Evolutionary conservation across 2,797 vertebrate genomes (phyloP), one percentile per base, ranked within the genome.

Genomic region (Pelochelys cantorii): DNA sequence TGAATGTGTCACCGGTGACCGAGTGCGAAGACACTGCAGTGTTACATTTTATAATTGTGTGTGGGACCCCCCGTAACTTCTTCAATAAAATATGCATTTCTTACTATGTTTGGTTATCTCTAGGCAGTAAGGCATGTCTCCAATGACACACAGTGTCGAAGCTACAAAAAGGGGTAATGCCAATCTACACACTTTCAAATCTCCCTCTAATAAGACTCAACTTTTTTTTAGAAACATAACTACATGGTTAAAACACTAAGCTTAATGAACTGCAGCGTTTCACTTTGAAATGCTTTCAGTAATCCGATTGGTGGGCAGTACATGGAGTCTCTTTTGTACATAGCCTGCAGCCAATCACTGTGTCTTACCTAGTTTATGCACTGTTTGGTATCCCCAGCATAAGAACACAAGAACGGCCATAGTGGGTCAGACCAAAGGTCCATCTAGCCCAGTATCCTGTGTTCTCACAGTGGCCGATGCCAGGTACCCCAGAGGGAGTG

Each of bases 161-260:
- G 60, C 75, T 52, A 83, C 42, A 79, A 20, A 20, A 0, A 56
- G 31, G 5, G 53, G 84, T n/a, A 89, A 83, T 0, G 2, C 3
- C 5, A 55, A 77, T 7, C 54, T 53, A 65, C 15, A 65, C 18
- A 31, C 8, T 65, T 18, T 17, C 48, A 59, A 1, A 23, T 91
- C 80, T 87, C 90, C 87, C 83, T 83, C 52, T 56, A 87, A 89
- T 18, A 27, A 2, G 0, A 0, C 52, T 27, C 31, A 86, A n/a
- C 93, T 82, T 65, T 29, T 29, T 88, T 89, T 85, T 84, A 42
- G 42, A 96, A 94, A 89, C 65, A 75, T 85, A 81, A 90, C n/a
- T 83, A 62, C 55, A 71, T 29, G 29, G 90, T 87, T 81, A 78
- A 7, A 42, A 85, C 27, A 86, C 85, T 82, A 90, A 96, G 90